A percentile compares a stretch with the other conserved stretches of the same genome.
These are phyloP conservation scores for Chelon auratus DNA, from an alignment of 2,797 vertebrate genomes.

Conservation along the genomic window DNA sequence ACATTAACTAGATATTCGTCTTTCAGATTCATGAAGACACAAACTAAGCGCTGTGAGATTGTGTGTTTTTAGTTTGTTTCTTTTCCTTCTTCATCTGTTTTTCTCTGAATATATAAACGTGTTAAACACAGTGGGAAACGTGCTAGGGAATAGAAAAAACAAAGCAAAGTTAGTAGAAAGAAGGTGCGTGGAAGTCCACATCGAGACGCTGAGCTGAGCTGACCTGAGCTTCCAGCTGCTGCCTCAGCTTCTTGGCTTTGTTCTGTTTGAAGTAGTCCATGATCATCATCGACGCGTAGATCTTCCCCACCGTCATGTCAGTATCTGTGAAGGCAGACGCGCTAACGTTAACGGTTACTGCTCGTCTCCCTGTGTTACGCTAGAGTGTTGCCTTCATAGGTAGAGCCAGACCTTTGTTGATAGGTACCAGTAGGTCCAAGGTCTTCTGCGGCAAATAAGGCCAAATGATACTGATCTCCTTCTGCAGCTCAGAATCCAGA, in stretches of 20 bases:
- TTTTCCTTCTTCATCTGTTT: no score
- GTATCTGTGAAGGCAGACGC: slow-evolving; percentile 84
- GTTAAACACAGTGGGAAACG: not conserved
- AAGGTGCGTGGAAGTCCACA: not conserved
- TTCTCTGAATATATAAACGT: no score
- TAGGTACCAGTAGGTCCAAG: slow-evolving; percentile 95
- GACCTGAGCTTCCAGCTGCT: slow-evolving; percentile 96
- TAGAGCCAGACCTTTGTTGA: slow-evolving; percentile 92
- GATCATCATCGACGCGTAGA: slow-evolving; percentile 99
- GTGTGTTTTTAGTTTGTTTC: no score
- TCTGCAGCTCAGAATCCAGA: slow-evolving; percentile 93
- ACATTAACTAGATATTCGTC: no score
- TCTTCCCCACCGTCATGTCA: slow-evolving; percentile 98
- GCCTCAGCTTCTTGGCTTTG: slow-evolving; percentile 96
- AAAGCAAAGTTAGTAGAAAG: not conserved
- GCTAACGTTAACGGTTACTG: slow-evolving; percentile 31
- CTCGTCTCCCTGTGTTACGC: slow-evolving; percentile 9
- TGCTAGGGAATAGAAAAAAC: not conserved
- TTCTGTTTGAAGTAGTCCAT: slow-evolving; percentile 99
- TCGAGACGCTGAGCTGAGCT: slow-evolving; percentile 9
- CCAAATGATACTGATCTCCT: slow-evolving; percentile 98
- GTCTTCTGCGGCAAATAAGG: slow-evolving; percentile 97
- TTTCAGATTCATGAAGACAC: no score
- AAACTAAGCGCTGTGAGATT: no score
- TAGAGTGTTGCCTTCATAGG: slow-evolving; percentile 5